Percentiles rank a stretch among this genome's conserved stretches.
Conservation (phyloP, 1,140 invertebrate species). For the Brachionus angularis region DNA sequence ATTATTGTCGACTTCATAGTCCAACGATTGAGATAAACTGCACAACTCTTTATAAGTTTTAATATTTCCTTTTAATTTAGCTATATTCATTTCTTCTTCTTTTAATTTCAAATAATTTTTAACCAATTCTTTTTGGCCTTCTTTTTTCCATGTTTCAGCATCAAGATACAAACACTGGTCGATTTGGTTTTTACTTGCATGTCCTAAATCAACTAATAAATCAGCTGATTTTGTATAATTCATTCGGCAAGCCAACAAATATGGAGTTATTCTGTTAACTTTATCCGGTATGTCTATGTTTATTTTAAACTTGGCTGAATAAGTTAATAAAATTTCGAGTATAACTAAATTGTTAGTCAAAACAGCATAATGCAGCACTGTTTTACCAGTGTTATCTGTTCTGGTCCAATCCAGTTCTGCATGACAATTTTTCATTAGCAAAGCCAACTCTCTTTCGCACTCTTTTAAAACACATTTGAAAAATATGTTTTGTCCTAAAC, state of each 20-base stretch:
- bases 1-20: constrained; percentile 24
- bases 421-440: not conserved
- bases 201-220: not conserved
- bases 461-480: constrained; percentile 15
- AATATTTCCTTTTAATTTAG: constrained; percentile 28
- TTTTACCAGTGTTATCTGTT: constrained; percentile 5
- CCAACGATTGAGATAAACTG: constrained; percentile 5
- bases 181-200: constrained; percentile 28
- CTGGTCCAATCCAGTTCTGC: not conserved
- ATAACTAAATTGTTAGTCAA: constrained; percentile 25
- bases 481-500: constrained; percentile 23
- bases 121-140: constrained; percentile 34
- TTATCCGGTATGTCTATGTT: constrained; percentile 34
- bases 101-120: constrained; percentile 33
- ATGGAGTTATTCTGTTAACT: constrained; percentile 28
- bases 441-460: not conserved
- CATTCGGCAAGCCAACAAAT: constrained; percentile 39
- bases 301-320: constrained; percentile 30
- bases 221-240: constrained; percentile 29
- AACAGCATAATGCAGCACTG: constrained; percentile 31
- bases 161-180: constrained; percentile 14
- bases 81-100: constrained; percentile 27
- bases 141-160: constrained; percentile 36
- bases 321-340: not conserved
- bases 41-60: constrained; percentile 22